Base-by-base conservation (phyloP, 1,140 invertebrate species). In the Acromyrmex heyeri region DNA sequence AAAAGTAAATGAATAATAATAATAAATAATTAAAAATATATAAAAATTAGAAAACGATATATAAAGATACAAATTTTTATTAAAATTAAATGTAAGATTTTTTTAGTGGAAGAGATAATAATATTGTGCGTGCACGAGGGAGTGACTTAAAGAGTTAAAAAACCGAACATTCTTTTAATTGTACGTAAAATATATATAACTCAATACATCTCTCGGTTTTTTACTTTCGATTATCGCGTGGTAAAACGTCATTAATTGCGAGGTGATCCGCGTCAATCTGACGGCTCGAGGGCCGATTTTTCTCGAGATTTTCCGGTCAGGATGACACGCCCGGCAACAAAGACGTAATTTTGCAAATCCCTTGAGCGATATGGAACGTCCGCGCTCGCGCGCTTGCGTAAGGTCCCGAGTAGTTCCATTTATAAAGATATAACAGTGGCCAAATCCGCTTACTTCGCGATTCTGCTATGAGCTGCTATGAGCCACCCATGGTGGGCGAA, bases 371-470 rank as follows among this genome's bases (percentile, higher is more conserved):
- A 91, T 89, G 86, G 75, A 59, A 38, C 69, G 65, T 48, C 38
- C 38, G 27, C 62, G 75, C 78, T 85, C 30, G 24, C 85, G 73
- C 85, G 61, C 81, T 76, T 10, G 34, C 16, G 38, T 44, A 44
- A 1, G 64, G 16, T 30, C 64, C 67, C 53, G 89, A 94, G 93
- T 92, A 91, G 86, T 91, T 93, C 93, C 93, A 94, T 94, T 94
- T 94, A 94, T 94, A 94, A 94, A 94, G 93, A 94, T 94, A 94
- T 94, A 94, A 93, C 93, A 85, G 87, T 73, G 81, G 77, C 61
- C 90, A 89, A 94, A 94, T 92, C 93, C 90, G 92, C 93, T 94
- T 94, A 94, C 81, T 85, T 77, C 86, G 30, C 53, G 34, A 91
- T 86, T 86, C 79, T 57, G 62, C 67, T 64, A 65, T 73, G 81